Evolutionary conservation across 2,888 invertebrate species (phyloP).

Genomic region (Hanleya hanleyi): DNA sequence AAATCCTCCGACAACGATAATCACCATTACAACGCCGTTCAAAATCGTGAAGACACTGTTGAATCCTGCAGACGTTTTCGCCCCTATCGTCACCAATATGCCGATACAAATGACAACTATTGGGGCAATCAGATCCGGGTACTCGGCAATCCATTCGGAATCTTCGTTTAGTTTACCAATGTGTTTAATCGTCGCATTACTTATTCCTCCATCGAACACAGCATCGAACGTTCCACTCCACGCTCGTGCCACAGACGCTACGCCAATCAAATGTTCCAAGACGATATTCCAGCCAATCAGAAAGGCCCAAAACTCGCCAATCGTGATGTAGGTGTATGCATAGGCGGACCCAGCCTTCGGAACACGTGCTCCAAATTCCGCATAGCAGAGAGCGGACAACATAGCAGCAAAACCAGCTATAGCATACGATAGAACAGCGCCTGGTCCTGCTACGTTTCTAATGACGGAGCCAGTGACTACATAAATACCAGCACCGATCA

Average conservation of each 20-base stretch:
- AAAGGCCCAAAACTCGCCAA: conserved; percentile 93
- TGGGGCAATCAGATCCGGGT: conserved; percentile 74
- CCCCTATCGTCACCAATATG: conserved; percentile 67
- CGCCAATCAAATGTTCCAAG: conserved; percentile 73
- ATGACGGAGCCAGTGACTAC: conserved; percentile 89
- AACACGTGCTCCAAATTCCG: conserved; percentile 71
- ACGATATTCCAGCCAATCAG: conserved; percentile 91
- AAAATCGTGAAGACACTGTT: conserved; percentile 71
- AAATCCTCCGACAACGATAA: conserved; percentile 80
- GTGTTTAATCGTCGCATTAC: conserved; percentile 67
- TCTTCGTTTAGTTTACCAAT: conserved; percentile 55
- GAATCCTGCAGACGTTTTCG: conserved; percentile 72
- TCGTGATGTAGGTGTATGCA: conserved; percentile 92
- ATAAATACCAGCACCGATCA: conserved; percentile 99
- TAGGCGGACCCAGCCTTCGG: conserved; percentile 84
- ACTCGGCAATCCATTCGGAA: conserved; percentile 57
- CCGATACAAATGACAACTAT: conserved; percentile 75
- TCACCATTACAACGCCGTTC: conserved; percentile 70
- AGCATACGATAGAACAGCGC: conserved; percentile 81
- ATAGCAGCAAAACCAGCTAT: conserved; percentile 71
- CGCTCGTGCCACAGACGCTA: conserved; percentile 78
- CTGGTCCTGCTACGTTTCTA: conserved; percentile 67
- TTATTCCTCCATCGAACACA: conserved; percentile 70
- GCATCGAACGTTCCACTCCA: conserved; percentile 75
- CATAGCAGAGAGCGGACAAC: conserved; percentile 74